Evolutionary conservation across 2,888 invertebrate species (phyloP), one percentile per base, ranked within the genome.

Genomic region (Sinopyrophorus schimmeli): DNA sequence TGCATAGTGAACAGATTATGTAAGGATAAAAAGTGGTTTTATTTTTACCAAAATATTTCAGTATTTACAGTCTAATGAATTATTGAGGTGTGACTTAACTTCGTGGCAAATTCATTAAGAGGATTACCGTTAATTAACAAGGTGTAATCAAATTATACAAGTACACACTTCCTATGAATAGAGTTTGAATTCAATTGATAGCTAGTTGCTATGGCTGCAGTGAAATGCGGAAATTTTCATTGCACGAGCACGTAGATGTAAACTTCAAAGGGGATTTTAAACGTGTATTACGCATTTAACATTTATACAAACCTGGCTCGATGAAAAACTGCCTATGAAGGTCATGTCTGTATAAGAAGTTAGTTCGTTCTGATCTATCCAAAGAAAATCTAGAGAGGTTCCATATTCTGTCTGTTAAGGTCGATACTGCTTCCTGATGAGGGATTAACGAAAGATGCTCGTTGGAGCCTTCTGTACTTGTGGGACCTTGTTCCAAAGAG

Each of bases 71-170:
- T 32, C 44, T 27, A 47, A 38, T 27, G 41, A 52, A 40, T 50
- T 39, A 43, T 28, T 50, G 30, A 44, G 65, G 63, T 64, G 67
- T 68, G 66, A 68, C 57, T 67, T 64, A 66, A 67, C 65, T 63
- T 66, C 58, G 60, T 55, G 59, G 59, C 58, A 65, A 62, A 64
- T 65, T 66, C 65, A 64, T 63, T 67, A 67, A 68, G 64, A 62
- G 65, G 65, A 67, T 69, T 65, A 54, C 63, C 60, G 64, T 67
- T 68, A 69, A 69, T 70, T 70, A 68, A 64, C 65, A 65, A 68
- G 67, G 65, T 70, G 70, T 70, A 70, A 70, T 70, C 69, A 70
- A 69, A 67, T 70, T 65, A 66, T 60, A 58, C 65, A 67, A 65
- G 64, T 63, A 64, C 62, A 66, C 63, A 65, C 65, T 69, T 64